Evolutionary conservation across 2,797 vertebrate genomes (phyloP), one percentile per base, ranked within the genome.

Genomic region (Urophycis tenuis): DNA sequence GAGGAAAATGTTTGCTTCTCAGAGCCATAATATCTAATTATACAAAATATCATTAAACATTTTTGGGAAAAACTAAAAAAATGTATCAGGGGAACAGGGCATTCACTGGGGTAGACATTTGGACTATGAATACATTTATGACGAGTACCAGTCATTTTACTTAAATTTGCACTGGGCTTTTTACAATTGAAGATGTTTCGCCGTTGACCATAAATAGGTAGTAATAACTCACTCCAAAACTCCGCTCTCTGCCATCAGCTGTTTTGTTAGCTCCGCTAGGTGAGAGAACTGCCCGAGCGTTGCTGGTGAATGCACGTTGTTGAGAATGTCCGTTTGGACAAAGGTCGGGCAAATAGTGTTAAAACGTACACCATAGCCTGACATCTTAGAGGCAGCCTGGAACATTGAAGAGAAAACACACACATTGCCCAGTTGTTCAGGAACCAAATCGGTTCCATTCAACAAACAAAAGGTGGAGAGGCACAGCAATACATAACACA

Each of bases 341-440:
- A 92, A 93, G 22, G 75, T 1, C 0, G 93, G 93, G 60, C 93
- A 94, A 15, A 94, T 12, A 0, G 25, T 35, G 5, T 94, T 94
- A 70, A 93, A 29, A 0, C 93, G 88, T 22, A 94, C 74, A 0
- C 91, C 92, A 0, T 89, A 90, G 29, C 81, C 85, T 0, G 80
- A 87, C 0, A 22, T 2, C 0, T n/a, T 4, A 1, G 89, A 92
- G 6, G 85, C 87, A 0, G 39, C 81, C 93, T 94, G 9, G 25
- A 39, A 3, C 71, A 33, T 74, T 6, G 35, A 2, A 76, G 31
- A 53, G 3, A 72, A 5, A 1, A 17, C 29, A 72, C 25, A 79
- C 25, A 64, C 19, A 72, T 71, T n/a, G 41, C 3, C 30, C 25
- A 33, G 31, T 17, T 29, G 12, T 22, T 35, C 22, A 33, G 30